phyloP scores from a whole-genome alignment of 2,888 invertebrate species.

The Latrodectus hesperus region DNA sequence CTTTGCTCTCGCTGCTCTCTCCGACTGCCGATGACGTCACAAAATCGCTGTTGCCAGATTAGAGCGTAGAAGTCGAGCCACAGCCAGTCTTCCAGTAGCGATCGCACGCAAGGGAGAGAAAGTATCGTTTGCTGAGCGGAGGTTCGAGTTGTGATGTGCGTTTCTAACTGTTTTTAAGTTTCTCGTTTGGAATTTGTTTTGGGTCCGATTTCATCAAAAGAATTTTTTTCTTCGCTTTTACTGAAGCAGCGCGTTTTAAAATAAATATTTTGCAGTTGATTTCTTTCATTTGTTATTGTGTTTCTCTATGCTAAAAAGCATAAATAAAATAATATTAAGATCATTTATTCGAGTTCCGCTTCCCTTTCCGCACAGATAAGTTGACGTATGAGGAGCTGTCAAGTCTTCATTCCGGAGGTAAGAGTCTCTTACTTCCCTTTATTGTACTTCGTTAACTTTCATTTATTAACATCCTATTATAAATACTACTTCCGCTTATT shows the following conservation, averaged over 20 bases:
- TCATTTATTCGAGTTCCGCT: conserved; percentile 1
- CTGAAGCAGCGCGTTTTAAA: too few species aligned
- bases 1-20: conserved; percentile 34
- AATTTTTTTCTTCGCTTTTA: too few species aligned
- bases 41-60: conserved; percentile 60
- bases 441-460: not conserved
- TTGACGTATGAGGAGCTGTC: conserved; percentile 1
- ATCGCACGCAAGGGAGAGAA: conserved; percentile 50
- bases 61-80: conserved; percentile 27
- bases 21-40: conserved; percentile 57
- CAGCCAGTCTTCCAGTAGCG: conserved; percentile 63
- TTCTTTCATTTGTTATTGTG: not conserved
- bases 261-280: too few species aligned
- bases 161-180: conserved; percentile 4
- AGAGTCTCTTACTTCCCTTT: not conserved
- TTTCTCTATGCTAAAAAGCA: not conserved
- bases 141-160: conserved; percentile 10
- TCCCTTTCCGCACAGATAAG: not conserved
- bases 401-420: not conserved
- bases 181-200: conserved; percentile 1
- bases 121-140: conserved; percentile 38
- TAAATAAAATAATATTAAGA: not conserved
- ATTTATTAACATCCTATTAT: not conserved
- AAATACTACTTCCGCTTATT: not conserved
- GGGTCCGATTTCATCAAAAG: not conserved